Evolutionary conservation across 2,113 vertebrate species (phyloP).

Genomic region (Oreocharis arfaki): DNA sequence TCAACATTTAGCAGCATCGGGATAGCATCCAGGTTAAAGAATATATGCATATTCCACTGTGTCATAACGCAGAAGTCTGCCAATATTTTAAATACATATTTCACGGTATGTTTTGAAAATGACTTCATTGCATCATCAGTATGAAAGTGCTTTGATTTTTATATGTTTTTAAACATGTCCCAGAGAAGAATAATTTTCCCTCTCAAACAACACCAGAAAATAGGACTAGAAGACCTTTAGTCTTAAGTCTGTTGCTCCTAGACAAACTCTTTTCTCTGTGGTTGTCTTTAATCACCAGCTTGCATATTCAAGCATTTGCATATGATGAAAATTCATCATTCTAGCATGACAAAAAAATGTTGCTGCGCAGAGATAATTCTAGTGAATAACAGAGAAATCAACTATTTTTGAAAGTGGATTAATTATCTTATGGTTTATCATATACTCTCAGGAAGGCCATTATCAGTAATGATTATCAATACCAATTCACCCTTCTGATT

Average conservation of each 20-base stretch:
- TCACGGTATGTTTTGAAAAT: background rate
- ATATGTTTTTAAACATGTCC: background rate
- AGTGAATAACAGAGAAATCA: background rate
- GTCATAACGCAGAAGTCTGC: background rate
- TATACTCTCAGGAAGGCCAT: background rate
- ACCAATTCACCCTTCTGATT: background rate
- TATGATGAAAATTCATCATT: slow-evolving; percentile 8
- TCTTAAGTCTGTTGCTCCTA: background rate
- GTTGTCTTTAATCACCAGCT: background rate
- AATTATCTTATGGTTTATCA: background rate
- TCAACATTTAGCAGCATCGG: background rate
- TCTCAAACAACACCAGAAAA: background rate
- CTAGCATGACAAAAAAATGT: background rate
- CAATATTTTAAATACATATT: background rate
- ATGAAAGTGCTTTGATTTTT: background rate
- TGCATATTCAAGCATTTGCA: background rate
- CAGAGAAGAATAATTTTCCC: background rate
- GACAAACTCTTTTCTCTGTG: background rate
- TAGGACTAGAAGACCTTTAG: background rate
- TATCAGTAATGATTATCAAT: background rate
- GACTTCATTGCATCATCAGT: background rate
- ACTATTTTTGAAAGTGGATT: background rate
- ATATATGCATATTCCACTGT: background rate
- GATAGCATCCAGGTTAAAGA: background rate
- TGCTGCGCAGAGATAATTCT: background rate